These are phyloP conservation scores for Microplitis mediator DNA, from an alignment of 1,140 invertebrate genomes.

Conservation along the genomic window DNA sequence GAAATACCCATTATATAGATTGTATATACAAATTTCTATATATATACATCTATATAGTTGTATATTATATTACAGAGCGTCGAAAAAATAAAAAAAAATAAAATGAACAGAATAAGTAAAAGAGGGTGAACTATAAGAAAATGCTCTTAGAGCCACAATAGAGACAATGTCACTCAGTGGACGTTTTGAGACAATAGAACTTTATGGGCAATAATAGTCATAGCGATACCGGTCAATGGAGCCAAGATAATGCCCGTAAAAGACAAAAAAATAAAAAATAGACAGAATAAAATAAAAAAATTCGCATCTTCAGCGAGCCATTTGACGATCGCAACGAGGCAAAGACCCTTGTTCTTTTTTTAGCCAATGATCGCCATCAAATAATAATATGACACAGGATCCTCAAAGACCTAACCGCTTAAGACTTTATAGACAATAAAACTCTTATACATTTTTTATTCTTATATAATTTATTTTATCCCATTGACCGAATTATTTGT, in stretches of 20 bases:
- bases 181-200: conserved; percentile 19
- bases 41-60: not conserved
- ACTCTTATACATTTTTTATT: too few species aligned
- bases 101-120: conserved; percentile 1
- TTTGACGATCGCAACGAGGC: not conserved
- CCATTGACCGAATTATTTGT: too few species aligned
- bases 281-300: conserved; percentile 3
- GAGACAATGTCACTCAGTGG: conserved; percentile 5
- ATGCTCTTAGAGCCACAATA: conserved; percentile 9
- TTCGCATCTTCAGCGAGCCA: conserved; percentile 1
- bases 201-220: conserved; percentile 21
- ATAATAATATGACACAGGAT: not conserved
- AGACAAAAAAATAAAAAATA: not conserved
- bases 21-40: not conserved
- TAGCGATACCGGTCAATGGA: conserved; percentile 18
- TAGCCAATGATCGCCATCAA: conserved; percentile 22
- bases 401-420: too few species aligned
- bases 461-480: too few species aligned
- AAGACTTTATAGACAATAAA: too few species aligned
- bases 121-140: conserved; percentile 3
- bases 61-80: not conserved
- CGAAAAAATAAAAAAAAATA: not conserved
- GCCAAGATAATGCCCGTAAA: conserved; percentile 8
- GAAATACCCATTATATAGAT: too few species aligned
- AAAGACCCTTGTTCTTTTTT: conserved; percentile 9